Evolutionary conservation across 1,140 invertebrate species (phyloP).

Genomic region (Aethina tumida): DNA sequence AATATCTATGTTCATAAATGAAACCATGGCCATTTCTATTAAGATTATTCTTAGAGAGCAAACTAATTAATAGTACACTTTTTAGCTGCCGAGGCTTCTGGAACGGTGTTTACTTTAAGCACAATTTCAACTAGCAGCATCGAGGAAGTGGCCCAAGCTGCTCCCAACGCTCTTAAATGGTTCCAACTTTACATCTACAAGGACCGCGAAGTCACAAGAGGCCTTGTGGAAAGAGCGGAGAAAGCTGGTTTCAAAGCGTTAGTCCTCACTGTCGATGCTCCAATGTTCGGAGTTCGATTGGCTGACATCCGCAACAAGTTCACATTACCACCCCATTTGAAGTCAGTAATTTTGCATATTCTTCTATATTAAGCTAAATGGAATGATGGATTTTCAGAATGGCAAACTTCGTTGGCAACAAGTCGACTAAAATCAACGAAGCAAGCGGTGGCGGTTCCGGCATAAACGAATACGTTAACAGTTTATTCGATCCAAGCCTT

Average conservation of each 20-base stretch:
- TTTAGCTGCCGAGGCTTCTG: conserved; percentile 61
- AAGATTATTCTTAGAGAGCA: too few species aligned
- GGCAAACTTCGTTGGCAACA: conserved; percentile 57
- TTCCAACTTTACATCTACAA: conserved; percentile 88
- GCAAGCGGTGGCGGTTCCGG: conserved; percentile 48
- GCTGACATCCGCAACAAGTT: conserved; percentile 81
- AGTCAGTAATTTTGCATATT: conserved; percentile 37
- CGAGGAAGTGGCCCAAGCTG: conserved; percentile 73
- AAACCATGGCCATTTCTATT: too few species aligned
- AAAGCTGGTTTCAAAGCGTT: conserved; percentile 77
- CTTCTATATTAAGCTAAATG: conserved; percentile 10
- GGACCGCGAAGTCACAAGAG: conserved; percentile 63
- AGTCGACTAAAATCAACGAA: conserved; percentile 47
- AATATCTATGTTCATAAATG: too few species aligned
- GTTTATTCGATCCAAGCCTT: conserved; percentile 66
- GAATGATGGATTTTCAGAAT: conserved; percentile 39
- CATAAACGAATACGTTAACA: conserved; percentile 63
- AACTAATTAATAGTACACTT: conserved; percentile 6
- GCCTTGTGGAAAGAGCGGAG: conserved; percentile 71
- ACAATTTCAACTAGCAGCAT: conserved; percentile 81
- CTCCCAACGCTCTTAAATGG: conserved; percentile 71
- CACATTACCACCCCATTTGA: conserved; percentile 65
- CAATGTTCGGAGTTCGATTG: conserved; percentile 69
- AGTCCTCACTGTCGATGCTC: conserved; percentile 84
- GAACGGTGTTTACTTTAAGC: conserved; percentile 72